Conservation (phyloP, 2,113 vertebrate genomes). For the Corythornis vintsioides region DNA sequence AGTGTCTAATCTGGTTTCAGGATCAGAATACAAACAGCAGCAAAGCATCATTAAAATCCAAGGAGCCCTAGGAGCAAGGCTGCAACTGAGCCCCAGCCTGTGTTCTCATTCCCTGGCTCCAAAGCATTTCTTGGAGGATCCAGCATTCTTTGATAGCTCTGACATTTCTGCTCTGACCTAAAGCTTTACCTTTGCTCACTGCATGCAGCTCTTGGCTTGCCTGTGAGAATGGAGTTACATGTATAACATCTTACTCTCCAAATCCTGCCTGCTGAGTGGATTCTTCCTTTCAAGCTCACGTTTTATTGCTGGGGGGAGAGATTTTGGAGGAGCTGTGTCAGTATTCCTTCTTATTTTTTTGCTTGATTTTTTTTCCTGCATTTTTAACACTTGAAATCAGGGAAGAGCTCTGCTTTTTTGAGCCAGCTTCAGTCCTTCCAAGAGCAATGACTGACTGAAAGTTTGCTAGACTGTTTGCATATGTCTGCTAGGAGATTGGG, state of each 20-base stretch:
- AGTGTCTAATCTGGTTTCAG: constrained; percentile 29
- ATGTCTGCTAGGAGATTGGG: neutral
- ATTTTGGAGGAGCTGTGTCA: neutral
- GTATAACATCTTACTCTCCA: constrained; percentile 33
- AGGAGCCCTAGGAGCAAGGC: neutral
- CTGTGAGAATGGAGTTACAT: neutral
- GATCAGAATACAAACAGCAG: constrained; percentile 49
- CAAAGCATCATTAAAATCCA: constrained; percentile 43
- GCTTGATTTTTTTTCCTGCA: neutral
- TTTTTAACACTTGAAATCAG: neutral
- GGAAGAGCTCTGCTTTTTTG: constrained; percentile 5
- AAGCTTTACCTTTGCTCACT: constrained; percentile 48
- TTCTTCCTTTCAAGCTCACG: neutral
- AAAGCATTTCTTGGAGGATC: neutral
- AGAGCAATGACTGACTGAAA: neutral
- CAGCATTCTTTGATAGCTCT: constrained; percentile 30
- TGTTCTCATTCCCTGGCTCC: neutral
- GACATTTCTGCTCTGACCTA: constrained; percentile 13
- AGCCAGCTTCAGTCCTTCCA: neutral
- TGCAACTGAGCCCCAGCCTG: neutral
- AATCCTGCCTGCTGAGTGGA: constrained; percentile 15
- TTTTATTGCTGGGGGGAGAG: constrained; percentile 12
- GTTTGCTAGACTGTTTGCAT: neutral
- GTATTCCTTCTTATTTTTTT: neutral
- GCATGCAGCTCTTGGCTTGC: constrained; percentile 17